These are phyloP conservation scores for Hyperoplus immaculatus DNA, from an alignment of 2,797 vertebrate genomes.

Conservation along the genomic window DNA sequence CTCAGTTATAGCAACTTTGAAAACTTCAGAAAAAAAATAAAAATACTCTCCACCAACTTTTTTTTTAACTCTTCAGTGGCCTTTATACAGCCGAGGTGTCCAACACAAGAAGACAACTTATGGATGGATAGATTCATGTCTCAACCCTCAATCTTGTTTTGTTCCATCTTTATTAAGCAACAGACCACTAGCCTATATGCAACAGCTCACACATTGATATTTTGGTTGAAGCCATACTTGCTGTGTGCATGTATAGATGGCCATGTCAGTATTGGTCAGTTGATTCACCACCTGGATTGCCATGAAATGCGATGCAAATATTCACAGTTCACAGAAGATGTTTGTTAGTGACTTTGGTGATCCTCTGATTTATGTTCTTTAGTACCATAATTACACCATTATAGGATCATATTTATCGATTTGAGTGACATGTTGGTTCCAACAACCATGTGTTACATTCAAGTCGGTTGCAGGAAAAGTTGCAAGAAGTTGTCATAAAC, in stretches of 20 bases:
- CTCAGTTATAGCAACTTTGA: conserved; percentile 10
- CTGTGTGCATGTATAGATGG: fast-evolving
- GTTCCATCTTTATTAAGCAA: not conserved
- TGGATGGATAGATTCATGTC: not conserved
- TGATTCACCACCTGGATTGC: not conserved
- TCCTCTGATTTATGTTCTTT: not conserved
- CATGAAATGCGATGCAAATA: not conserved
- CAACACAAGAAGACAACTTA: not conserved
- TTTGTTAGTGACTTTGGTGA: not conserved
- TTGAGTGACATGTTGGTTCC: not conserved
- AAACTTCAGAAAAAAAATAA: too few relatives aligned
- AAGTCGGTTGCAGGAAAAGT: not conserved
- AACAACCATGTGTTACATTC: not conserved
- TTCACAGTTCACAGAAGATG: not conserved
- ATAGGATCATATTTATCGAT: not conserved
- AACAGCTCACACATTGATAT: not conserved
- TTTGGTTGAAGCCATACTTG: not conserved
- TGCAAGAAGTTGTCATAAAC: not conserved
- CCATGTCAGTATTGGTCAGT: not conserved
- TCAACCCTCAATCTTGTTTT: not conserved
- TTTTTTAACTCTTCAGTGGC: conserved; percentile 19
- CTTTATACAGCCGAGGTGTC: not conserved
- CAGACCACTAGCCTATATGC: not conserved
- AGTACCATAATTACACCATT: not conserved
- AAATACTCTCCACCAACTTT: not conserved